Evolutionary conservation across 2,888 invertebrate species (phyloP).

Genomic region (Pachliopta kotzebuea): DNA sequence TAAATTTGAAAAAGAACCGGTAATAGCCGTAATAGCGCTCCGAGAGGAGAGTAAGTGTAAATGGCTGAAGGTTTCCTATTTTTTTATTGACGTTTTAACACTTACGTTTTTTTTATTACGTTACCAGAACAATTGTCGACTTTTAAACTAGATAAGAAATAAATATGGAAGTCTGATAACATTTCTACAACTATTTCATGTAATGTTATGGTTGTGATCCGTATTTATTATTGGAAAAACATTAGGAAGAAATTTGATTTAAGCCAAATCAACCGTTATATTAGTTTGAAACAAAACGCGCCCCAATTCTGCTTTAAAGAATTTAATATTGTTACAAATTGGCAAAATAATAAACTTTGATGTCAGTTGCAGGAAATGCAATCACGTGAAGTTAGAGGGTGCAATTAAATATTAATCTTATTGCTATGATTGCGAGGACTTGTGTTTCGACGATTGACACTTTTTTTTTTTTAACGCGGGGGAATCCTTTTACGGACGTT

Average conservation of each 20-base stretch:
- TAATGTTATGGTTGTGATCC: too few relatives aligned
- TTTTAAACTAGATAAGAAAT: not conserved
- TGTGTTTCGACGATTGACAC: slow-evolving; percentile 27
- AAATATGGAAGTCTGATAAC: not conserved
- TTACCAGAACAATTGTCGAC: not conserved
- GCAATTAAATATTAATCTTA: slow-evolving; percentile 70
- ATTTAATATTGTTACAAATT: slow-evolving; percentile 74
- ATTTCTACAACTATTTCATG: too few relatives aligned
- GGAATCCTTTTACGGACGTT: too few relatives aligned
- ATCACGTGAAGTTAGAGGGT: slow-evolving; percentile 62
- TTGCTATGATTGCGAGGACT: slow-evolving; percentile 42
- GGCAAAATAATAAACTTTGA: slow-evolving; percentile 72
- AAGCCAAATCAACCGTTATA: slow-evolving; percentile 12
- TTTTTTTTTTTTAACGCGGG: too few relatives aligned
- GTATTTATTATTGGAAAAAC: too few relatives aligned
- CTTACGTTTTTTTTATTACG: slow-evolving; percentile 4
- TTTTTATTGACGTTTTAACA: slow-evolving; percentile 17
- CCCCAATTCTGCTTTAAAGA: slow-evolving; percentile 55
- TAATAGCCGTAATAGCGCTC: slow-evolving; percentile 27
- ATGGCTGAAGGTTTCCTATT: slow-evolving; percentile 25
- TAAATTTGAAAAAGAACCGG: slow-evolving; percentile 28
- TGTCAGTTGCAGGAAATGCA: slow-evolving; percentile 74
- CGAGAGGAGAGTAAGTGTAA: slow-evolving; percentile 24
- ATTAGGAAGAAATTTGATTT: not conserved
- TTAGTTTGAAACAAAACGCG: slow-evolving; percentile 39